Conservation (phyloP, 2,888 invertebrate genomes). For the Ornithoptera priamus region DNA sequence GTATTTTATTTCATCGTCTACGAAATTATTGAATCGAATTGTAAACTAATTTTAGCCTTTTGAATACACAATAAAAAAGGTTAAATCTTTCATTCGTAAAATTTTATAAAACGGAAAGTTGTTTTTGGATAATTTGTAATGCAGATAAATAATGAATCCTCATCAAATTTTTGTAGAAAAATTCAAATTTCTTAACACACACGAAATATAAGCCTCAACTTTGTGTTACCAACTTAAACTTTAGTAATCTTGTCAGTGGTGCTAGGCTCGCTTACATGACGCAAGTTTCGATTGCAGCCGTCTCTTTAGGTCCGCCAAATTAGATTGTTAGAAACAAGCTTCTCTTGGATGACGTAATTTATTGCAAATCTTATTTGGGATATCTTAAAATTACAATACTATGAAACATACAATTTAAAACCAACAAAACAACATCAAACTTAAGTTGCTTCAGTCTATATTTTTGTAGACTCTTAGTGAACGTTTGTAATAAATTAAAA, state of each 20-base stretch:
- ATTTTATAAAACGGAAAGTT: background rate
- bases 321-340: slow-evolving; percentile 56
- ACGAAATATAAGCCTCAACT: slow-evolving; percentile 21
- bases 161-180: too few relatives aligned
- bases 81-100: slow-evolving; percentile 3
- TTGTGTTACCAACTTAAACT: slow-evolving; percentile 47
- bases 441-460: too few relatives aligned
- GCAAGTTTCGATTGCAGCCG: slow-evolving; percentile 61
- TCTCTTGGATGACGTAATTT: too few relatives aligned
- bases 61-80: slow-evolving; percentile 39
- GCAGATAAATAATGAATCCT: background rate
- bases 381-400: too few relatives aligned
- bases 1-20: slow-evolving; percentile 41
- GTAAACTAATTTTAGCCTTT: slow-evolving; percentile 51
- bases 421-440: too few relatives aligned
- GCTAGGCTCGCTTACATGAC: slow-evolving; percentile 48
- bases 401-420: too few relatives aligned
- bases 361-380: too few relatives aligned
- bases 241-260: slow-evolving; percentile 59
- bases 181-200: background rate
- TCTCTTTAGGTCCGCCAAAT: slow-evolving; percentile 60
- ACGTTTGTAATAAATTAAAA: too few relatives aligned
- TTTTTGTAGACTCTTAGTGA: too few relatives aligned
- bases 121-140: background rate
- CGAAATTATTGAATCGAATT: slow-evolving; percentile 45